phyloP scores from a whole-genome alignment of 2,888 invertebrate species.

The Bibio marci region DNA sequence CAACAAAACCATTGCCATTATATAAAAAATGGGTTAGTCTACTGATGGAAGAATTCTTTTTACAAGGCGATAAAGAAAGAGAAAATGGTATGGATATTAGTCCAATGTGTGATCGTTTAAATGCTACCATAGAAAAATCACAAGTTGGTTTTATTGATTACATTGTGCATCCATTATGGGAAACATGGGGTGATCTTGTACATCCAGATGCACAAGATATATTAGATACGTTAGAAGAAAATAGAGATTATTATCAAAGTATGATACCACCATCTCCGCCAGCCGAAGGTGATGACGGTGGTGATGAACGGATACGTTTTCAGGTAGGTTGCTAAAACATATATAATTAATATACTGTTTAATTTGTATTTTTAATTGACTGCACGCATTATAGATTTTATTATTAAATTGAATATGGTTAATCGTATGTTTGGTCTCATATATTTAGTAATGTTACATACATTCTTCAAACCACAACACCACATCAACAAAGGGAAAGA shows the following conservation, averaged over 20 bases:
- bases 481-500: background rate
- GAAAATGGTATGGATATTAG: conserved; percentile 93
- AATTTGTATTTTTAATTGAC: conserved; percentile 4
- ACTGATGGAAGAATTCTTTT: conserved; percentile 98
- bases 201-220: conserved; percentile 98
- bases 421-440: no score
- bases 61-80: conserved; percentile 91
- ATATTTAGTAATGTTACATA: no score
- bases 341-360: conserved; percentile 1
- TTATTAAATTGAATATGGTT: no score
- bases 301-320: conserved; percentile 56
- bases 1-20: conserved; percentile 85
- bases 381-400: background rate
- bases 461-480: no score
- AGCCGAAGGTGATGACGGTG: conserved; percentile 41
- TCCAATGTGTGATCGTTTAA: conserved; percentile 97
- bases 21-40: conserved; percentile 90
- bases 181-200: conserved; percentile 98
- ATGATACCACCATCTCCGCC: conserved; percentile 92
- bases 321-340: conserved; percentile 33
- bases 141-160: conserved; percentile 99
- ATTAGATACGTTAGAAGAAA: conserved; percentile 93
- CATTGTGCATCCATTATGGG: conserved; percentile 98
- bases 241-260: conserved; percentile 91
- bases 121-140: conserved; percentile 93